Evolutionary conservation across 2,797 vertebrate species (phyloP).

Genomic region (Erethizon dorsatum): DNA sequence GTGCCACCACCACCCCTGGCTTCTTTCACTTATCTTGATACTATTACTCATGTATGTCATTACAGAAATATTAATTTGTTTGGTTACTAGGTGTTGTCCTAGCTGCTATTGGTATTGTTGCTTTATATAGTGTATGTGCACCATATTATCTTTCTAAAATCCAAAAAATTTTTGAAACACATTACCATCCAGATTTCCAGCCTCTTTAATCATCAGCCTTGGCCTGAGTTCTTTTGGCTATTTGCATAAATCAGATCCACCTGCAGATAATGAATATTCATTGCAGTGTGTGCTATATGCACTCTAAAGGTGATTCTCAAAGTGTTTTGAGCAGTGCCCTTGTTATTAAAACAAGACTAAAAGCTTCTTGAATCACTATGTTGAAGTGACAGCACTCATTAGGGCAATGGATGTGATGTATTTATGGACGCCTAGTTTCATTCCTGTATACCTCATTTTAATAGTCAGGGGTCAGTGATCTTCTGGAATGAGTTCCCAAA

Average conservation of each 20-base stretch:
- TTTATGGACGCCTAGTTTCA: constrained; percentile 43
- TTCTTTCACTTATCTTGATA: constrained; percentile 21
- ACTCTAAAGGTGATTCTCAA: constrained; percentile 62
- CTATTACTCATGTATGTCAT: constrained; percentile 16
- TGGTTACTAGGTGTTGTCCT: not conserved
- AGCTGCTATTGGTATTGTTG: not conserved
- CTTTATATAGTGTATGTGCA: not conserved
- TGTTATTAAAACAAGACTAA: constrained; percentile 62
- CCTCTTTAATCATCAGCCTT: constrained; percentile 66
- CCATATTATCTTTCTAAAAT: constrained; percentile 67
- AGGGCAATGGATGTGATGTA: constrained; percentile 28
- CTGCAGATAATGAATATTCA: constrained; percentile 83
- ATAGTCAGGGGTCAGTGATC: constrained; percentile 35
- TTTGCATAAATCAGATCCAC: constrained; percentile 79
- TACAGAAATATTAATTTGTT: constrained; percentile 67
- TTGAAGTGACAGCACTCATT: constrained; percentile 53
- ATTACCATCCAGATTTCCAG: constrained; percentile 68
- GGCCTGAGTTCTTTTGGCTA: constrained; percentile 70
- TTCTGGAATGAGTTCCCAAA: constrained; percentile 52
- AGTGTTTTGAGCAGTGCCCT: constrained; percentile 63
- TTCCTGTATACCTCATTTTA: constrained; percentile 41
- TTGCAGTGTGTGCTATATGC: constrained; percentile 48
- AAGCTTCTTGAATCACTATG: constrained; percentile 31
- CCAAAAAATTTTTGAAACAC: constrained; percentile 42
- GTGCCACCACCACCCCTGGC: not conserved